Base-by-base conservation (phyloP, 2,888 invertebrate species). In the Cryptophagus acutangulus region DNA sequence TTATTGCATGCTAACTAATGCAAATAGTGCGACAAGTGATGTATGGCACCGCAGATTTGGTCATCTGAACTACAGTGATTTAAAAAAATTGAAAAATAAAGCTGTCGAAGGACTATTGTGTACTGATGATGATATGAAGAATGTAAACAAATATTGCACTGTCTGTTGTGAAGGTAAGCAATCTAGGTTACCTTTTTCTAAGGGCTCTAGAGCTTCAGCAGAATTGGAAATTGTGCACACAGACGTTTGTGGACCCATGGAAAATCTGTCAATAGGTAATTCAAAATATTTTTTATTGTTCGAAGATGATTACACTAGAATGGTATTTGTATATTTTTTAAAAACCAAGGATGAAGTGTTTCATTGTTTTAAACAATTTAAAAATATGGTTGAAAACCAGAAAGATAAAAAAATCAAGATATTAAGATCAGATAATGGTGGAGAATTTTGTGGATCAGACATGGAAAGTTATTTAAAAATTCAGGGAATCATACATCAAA, bases 181-280 rank as follows among this genome's bases (percentile, higher is more conserved):
- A n/a, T n/a, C n/a, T n/a, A n/a, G n/a, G n/a, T n/a, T n/a, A n/a
- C n/a, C n/a, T n/a, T n/a, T n/a, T n/a, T n/a, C n/a, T n/a, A n/a
- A n/a, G n/a, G n/a, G n/a, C n/a, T n/a, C n/a, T n/a, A n/a, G n/a
- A n/a, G n/a, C n/a, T n/a, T n/a, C n/a, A n/a, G n/a, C n/a, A n/a
- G n/a, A n/a, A n/a, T 14, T 59, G 2, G 57, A 61, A 29, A 37
- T 59, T 3, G 37, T 60, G 5, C 58, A 60, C 36, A 51, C 51
- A 1, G 59, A 61, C 34, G 38, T 65, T 12, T 64, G 61, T 25
- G 62, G 59, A 2, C 56, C 62, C 1, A 58, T 62, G 56, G 48
- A 55, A 30, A 55, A 51, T 2, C 13, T 20, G 3, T 54, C 59
- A 1, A 47, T 46, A 12, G 35, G 24, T 18, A 24, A 24, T 13